phyloP scores from a whole-genome alignment of 2,797 vertebrate species.

The Passerculus sandwichensis region DNA sequence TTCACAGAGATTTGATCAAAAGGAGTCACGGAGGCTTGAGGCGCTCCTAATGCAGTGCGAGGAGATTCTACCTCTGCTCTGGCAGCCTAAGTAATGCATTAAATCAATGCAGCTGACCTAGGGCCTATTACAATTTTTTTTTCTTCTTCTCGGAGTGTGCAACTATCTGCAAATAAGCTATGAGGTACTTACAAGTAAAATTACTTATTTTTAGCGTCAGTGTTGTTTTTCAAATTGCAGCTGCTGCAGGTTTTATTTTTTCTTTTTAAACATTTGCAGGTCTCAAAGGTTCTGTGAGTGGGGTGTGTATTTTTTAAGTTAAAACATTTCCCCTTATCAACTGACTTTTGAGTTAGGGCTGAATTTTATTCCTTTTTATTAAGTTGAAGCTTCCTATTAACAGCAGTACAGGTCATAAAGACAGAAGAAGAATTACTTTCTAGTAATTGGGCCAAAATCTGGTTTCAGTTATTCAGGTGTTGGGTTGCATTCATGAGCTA shows the following conservation, averaged over 20 bases:
- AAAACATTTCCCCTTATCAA: conserved; percentile 29
- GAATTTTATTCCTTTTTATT: conserved; percentile 63
- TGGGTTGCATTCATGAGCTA: conserved; percentile 49
- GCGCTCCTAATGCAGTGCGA: conserved; percentile 86
- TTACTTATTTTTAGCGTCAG: not conserved
- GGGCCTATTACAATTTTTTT: conserved; percentile 73
- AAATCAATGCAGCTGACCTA: conserved; percentile 88
- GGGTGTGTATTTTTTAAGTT: conserved; percentile 4
- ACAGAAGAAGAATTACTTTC: conserved; percentile 59
- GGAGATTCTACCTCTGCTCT: conserved; percentile 80
- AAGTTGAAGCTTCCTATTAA: conserved; percentile 60
- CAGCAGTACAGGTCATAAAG: conserved; percentile 53
- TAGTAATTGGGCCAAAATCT: conserved; percentile 65
- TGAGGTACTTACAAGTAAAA: conserved; percentile 25
- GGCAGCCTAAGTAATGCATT: conserved; percentile 85
- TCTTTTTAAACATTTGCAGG: conserved; percentile 8
- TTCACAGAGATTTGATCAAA: conserved; percentile 97
- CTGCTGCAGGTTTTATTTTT: not conserved
- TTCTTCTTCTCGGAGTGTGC: conserved; percentile 14
- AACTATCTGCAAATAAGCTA: conserved; percentile 66
- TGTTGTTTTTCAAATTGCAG: conserved; percentile 32
- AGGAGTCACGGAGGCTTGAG: conserved; percentile 88
- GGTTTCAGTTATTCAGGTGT: conserved; percentile 66
- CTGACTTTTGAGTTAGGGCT: conserved; percentile 2
- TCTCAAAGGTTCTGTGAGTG: not conserved